These are phyloP conservation scores for Cheilosia soror DNA, from an alignment of 2,888 invertebrate species.

Conservation along the genomic window DNA sequence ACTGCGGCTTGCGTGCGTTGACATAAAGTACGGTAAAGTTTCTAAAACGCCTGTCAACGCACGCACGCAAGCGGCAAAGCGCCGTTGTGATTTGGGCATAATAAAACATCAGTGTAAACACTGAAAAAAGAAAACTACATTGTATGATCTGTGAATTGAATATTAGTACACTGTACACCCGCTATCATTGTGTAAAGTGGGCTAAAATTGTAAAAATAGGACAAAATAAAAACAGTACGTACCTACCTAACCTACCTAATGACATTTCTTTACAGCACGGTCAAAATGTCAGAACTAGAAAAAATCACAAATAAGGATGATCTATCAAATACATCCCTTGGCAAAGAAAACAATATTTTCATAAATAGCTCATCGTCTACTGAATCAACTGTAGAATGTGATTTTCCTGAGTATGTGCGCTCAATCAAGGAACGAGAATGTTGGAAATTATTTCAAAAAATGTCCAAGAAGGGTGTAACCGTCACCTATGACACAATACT, in stretches of 20 bases:
- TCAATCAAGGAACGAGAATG: conserved; percentile 87
- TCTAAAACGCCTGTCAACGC: too few relatives aligned
- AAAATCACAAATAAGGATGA: conserved; percentile 56
- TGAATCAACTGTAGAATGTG: conserved; percentile 76
- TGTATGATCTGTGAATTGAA: too few relatives aligned
- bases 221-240: too few relatives aligned
- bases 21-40: too few relatives aligned
- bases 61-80: too few relatives aligned
- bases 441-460: conserved; percentile 88
- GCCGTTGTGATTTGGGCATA: too few relatives aligned
- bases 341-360: conserved; percentile 77
- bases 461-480: conserved; percentile 88
- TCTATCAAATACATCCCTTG: conserved; percentile 65
- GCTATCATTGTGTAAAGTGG: too few relatives aligned
- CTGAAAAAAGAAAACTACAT: background rate
- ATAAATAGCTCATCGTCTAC: conserved; percentile 10
- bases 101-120: too few relatives aligned
- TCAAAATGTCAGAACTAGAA: conserved; percentile 60
- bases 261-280: conserved; percentile 24
- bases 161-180: too few relatives aligned
- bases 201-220: too few relatives aligned
- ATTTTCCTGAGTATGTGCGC: conserved; percentile 84
- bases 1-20: too few relatives aligned
- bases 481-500: conserved; percentile 89
- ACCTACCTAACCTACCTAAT: too few relatives aligned